Conservation (phyloP, 1,140 invertebrate genomes). For the Drosophila athabasca region DNA sequence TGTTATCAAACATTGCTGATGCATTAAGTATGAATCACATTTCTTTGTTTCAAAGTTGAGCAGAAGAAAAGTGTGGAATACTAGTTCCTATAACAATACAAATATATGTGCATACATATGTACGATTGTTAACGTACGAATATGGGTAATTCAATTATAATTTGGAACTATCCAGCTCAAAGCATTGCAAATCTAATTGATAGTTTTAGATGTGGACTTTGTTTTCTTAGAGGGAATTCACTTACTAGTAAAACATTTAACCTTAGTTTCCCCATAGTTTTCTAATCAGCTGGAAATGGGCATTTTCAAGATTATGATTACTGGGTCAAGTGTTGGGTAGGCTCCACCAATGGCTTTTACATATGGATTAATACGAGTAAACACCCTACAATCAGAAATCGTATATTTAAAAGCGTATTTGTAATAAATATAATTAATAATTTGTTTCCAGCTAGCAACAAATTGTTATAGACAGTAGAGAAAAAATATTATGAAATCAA, state of each 20-base stretch:
- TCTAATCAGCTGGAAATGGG: neutral
- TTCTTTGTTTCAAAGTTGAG: no score
- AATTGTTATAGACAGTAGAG: slow-evolving; percentile 6
- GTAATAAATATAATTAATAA: slow-evolving; percentile 32
- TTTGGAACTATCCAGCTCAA: neutral
- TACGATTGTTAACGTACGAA: no score
- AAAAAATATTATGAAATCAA: slow-evolving; percentile 20
- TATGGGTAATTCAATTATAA: no score
- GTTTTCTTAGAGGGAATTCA: slow-evolving; percentile 7
- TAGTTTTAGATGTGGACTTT: slow-evolving; percentile 14
- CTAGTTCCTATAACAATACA: no score
- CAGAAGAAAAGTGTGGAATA: no score
- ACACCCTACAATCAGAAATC: neutral
- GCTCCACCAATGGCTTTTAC: neutral
- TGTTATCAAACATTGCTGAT: no score
- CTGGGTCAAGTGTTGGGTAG: slow-evolving; percentile 4
- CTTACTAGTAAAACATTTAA: neutral
- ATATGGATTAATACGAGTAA: no score
- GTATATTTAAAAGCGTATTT: slow-evolving; percentile 2
- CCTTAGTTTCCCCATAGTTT: neutral
- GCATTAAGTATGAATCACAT: no score
- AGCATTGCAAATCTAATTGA: slow-evolving; percentile 3
- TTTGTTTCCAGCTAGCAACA: slow-evolving; percentile 20
- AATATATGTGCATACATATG: no score
- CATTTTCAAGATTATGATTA: slow-evolving; percentile 2